phyloP scores from a whole-genome alignment of 2,113 vertebrate genomes.

The Heterotis niloticus region DNA sequence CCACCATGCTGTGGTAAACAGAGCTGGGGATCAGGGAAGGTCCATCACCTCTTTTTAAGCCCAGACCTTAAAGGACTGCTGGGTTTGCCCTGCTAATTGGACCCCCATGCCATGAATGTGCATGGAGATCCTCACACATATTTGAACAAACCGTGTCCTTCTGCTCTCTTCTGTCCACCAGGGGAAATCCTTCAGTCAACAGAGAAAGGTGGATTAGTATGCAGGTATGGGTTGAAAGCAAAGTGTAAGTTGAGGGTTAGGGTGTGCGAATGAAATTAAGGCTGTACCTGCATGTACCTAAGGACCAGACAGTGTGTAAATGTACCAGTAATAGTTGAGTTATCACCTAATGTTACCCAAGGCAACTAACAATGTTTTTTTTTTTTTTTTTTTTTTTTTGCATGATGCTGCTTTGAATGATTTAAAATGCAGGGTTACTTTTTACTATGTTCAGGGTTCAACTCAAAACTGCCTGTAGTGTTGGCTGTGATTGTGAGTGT shows the following conservation, averaged over 20 bases:
- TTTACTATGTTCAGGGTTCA: too few relatives aligned
- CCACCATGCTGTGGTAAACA: neutral
- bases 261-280: neutral
- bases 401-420: too few relatives aligned
- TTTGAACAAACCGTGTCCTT: neutral
- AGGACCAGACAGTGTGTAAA: neutral
- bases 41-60: neutral
- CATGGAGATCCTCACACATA: neutral
- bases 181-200: neutral
- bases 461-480: too few relatives aligned
- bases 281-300: neutral
- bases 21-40: neutral
- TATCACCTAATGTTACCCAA: too few relatives aligned
- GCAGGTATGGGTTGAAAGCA: neutral
- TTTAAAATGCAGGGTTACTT: too few relatives aligned
- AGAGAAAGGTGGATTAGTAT: neutral
- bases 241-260: neutral
- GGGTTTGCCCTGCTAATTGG: neutral
- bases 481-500: too few relatives aligned
- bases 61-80: neutral
- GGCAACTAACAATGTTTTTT: too few relatives aligned
- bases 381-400: too few relatives aligned
- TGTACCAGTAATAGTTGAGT: neutral
- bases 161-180: neutral
- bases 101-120: neutral